Conservation (phyloP, 2,888 invertebrate genomes). For the Pollenia labialis region DNA sequence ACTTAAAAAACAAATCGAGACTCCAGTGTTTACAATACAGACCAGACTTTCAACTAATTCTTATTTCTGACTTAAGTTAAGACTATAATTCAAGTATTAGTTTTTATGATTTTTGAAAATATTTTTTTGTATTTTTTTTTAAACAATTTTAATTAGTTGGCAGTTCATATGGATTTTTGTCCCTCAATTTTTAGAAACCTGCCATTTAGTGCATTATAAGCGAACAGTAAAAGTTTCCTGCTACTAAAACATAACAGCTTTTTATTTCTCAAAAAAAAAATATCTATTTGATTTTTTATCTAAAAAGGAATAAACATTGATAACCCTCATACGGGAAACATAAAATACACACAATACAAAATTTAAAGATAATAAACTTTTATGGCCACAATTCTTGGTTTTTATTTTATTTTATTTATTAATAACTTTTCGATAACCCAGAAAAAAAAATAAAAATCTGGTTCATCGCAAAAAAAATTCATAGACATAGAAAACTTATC, state of each 20-base stretch:
- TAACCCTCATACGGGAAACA: not conserved
- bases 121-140: no score
- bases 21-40: no score
- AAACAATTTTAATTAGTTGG: no score
- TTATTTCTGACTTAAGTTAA: no score
- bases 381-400: not conserved
- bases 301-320: slow-evolving; percentile 21
- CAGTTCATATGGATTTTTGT: slow-evolving; percentile 18
- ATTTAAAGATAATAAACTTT: slow-evolving; percentile 18
- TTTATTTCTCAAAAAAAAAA: not conserved
- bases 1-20: no score
- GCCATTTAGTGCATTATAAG: not conserved
- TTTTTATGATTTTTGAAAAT: no score
- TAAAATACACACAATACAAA: not conserved
- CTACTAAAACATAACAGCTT: not conserved
- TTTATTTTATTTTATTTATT: not conserved
- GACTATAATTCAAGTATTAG: no score
- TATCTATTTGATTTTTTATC: not conserved
- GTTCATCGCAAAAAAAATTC: not conserved
- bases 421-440: not conserved
- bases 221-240: not conserved
- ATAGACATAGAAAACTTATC: not conserved
- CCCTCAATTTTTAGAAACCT: not conserved
- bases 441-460: not conserved
- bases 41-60: no score